phyloP scores from a whole-genome alignment of 2,888 invertebrate genomes.

The Acanthococcus lagerstroemiae region DNA sequence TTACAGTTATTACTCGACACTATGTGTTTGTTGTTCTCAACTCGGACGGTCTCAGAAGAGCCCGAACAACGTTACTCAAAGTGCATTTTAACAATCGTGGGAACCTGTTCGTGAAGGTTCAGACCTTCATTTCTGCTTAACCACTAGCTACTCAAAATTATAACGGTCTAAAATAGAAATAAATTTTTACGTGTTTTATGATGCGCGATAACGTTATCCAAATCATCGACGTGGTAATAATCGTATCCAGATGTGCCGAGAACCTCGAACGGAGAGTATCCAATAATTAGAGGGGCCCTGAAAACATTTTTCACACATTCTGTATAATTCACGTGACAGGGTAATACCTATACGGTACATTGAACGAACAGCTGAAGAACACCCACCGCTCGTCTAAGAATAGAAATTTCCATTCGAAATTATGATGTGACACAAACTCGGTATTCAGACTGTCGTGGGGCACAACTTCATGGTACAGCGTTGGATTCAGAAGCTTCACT shows the following conservation, averaged over 20 bases:
- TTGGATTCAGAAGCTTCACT: slow-evolving; percentile 68
- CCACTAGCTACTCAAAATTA: too few species aligned
- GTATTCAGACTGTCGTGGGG: slow-evolving; percentile 62
- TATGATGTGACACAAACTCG: slow-evolving; percentile 86
- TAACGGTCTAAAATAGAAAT: too few species aligned
- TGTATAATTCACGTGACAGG: neutral
- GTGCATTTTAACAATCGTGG: too few species aligned
- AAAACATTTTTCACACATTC: slow-evolving; percentile 33
- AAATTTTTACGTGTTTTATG: slow-evolving; percentile 73
- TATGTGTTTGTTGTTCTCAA: too few species aligned
- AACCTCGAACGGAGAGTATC: slow-evolving; percentile 87
- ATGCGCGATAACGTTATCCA: slow-evolving; percentile 73
- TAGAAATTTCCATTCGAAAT: slow-evolving; percentile 91
- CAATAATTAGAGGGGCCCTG: slow-evolving; percentile 79
- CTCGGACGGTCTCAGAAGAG: too few species aligned
- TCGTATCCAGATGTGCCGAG: slow-evolving; percentile 92
- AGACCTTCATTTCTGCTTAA: too few species aligned
- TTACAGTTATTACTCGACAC: too few species aligned
- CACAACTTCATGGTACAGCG: slow-evolving; percentile 74
- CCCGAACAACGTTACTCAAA: too few species aligned
- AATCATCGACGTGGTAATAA: slow-evolving; percentile 88
- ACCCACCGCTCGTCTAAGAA: slow-evolving; percentile 68
- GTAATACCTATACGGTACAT: neutral
- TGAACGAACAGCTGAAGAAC: neutral
- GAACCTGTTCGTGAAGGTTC: too few species aligned